Percentiles rank a stretch among this genome's conserved stretches.
phyloP scores from a whole-genome alignment of 2,888 invertebrate genomes.

The Falcaria lacertinaria region DNA sequence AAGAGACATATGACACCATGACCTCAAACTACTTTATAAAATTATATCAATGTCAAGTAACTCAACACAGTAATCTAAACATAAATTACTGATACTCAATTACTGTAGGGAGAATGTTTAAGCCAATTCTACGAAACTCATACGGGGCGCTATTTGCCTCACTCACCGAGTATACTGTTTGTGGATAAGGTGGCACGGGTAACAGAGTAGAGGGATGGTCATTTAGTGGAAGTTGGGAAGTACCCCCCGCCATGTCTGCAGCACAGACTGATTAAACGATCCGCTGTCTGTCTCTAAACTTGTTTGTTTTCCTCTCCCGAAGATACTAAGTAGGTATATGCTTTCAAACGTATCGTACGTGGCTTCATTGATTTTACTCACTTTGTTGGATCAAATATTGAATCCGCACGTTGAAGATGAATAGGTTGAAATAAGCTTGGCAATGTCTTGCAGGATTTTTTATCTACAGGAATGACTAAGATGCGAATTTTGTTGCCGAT shows the following conservation, averaged over 20 bases:
- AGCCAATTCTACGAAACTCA: conserved; percentile 34
- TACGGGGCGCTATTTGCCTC: conserved; percentile 38
- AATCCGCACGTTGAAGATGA: not conserved
- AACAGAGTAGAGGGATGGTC: conserved; percentile 74
- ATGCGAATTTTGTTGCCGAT: too few species aligned
- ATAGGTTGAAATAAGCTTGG: too few species aligned
- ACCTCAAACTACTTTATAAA: too few species aligned
- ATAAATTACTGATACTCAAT: too few species aligned
- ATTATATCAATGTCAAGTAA: too few species aligned
- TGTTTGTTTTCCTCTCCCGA: conserved; percentile 57
- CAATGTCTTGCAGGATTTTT: too few species aligned
- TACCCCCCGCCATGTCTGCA: conserved; percentile 54
- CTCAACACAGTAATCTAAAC: too few species aligned
- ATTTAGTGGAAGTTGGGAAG: conserved; percentile 74
- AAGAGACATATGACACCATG: too few species aligned
- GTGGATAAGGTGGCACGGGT: conserved; percentile 75
- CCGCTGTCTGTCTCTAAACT: conserved; percentile 59
- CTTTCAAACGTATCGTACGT: conserved; percentile 25
- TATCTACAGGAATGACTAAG: too few species aligned
- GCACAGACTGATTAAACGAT: conserved; percentile 75
- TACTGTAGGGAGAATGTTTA: too few species aligned
- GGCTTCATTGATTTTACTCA: not conserved
- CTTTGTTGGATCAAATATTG: not conserved
- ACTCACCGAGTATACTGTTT: conserved; percentile 72
- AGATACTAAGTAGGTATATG: conserved; percentile 40